phyloP scores from a whole-genome alignment of 2,797 vertebrate genomes.

The Mormyrus proboscirostris region DNA sequence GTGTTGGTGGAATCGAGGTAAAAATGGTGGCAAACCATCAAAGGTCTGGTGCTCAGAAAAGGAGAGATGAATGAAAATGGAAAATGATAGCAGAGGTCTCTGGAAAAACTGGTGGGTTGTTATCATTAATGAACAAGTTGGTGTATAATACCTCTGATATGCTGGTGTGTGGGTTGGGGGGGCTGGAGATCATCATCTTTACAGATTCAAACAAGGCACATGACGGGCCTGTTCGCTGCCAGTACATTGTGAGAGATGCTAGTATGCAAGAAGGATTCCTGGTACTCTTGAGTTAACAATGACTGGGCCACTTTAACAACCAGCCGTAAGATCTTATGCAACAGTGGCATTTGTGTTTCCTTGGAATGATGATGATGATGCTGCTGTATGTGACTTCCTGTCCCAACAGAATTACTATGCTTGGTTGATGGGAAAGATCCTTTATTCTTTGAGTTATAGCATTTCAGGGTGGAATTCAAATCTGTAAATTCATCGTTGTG shows the following conservation, averaged over 20 bases:
- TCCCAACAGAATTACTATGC: neutral
- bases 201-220: neutral
- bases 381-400: neutral
- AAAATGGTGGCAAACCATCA: too few relatives aligned
- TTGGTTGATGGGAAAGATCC: neutral
- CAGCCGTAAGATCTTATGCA: neutral
- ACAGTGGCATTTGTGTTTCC: neutral
- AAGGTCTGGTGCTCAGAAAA: too few relatives aligned
- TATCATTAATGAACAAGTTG: too few relatives aligned
- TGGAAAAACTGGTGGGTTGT: too few relatives aligned
- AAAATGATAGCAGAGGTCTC: too few relatives aligned
- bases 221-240: neutral
- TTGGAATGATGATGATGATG: neutral
- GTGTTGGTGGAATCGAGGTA: too few relatives aligned
- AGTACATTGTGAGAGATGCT: neutral
- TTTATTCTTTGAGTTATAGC: neutral
- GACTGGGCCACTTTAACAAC: neutral
- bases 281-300: neutral
- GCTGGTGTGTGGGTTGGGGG: too few relatives aligned
- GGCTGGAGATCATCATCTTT: neutral
- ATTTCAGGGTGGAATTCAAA: neutral
- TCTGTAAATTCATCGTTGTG: neutral
- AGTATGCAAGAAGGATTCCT: neutral
- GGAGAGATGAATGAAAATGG: too few relatives aligned
- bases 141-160: too few relatives aligned